Evolutionary conservation across 53 echinoderm and acorn worm species (phyloP).

Genomic region (Pentamera pediparva): DNA sequence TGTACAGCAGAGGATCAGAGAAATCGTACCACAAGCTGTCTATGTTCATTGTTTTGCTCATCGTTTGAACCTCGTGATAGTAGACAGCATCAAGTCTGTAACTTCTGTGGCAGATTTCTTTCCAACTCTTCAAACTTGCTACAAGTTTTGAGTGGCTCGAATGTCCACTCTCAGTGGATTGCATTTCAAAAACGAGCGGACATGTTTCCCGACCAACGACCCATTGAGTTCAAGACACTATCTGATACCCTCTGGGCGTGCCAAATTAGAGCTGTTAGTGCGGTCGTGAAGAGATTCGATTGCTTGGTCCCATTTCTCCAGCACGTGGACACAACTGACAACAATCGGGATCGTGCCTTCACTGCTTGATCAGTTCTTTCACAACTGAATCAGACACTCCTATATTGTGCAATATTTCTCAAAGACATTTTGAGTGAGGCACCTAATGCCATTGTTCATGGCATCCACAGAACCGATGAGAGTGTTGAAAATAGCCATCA

Average conservation of each 20-base stretch:
- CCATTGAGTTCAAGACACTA: constrained; percentile 26
- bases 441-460: constrained; percentile 20
- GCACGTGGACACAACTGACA: constrained; percentile 31
- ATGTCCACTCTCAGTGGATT: constrained; percentile 21
- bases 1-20: constrained; percentile 23
- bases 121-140: constrained; percentile 4
- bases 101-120: constrained; percentile 21
- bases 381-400: constrained; percentile 26
- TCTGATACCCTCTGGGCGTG: constrained; percentile 45
- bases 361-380: constrained; percentile 19
- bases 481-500: background rate
- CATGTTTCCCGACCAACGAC: constrained; percentile 11
- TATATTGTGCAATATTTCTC: constrained; percentile 6
- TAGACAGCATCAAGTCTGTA: constrained; percentile 20
- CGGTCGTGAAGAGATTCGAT: constrained; percentile 20
- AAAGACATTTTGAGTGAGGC: constrained; percentile 18
- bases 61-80: constrained; percentile 26
- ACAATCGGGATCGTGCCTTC: constrained; percentile 20
- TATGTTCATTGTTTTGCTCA: constrained; percentile 46
- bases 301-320: constrained; percentile 21
- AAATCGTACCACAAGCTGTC: constrained; percentile 17
- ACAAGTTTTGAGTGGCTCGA: constrained; percentile 10
- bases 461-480: background rate
- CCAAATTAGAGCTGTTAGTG: constrained; percentile 25
- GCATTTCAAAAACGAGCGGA: constrained; percentile 12